These are phyloP conservation scores for Limnothrissa miodon DNA, from an alignment of 2,113 vertebrate genomes.

Conservation along the genomic window DNA sequence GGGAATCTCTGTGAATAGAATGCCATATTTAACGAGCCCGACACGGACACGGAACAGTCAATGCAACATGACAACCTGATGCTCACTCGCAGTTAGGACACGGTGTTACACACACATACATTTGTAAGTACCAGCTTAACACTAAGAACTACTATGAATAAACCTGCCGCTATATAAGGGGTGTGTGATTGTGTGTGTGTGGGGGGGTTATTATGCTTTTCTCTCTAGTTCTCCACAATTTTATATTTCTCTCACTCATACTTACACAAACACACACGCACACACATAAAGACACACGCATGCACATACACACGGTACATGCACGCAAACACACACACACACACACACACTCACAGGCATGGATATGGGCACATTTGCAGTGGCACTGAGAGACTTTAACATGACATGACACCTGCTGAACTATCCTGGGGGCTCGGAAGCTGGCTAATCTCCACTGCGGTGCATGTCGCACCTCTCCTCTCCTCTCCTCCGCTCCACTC, in stretches of 20 bases:
- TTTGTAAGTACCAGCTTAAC: slow-evolving; percentile 5
- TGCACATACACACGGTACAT: background rate
- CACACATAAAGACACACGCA: slow-evolving; percentile 20
- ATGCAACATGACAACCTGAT: no score
- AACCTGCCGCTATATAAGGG: background rate
- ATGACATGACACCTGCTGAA: slow-evolving; percentile 17
- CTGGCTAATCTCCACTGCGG: background rate
- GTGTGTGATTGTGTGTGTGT: no score
- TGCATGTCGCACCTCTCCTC: background rate
- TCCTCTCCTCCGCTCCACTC: background rate
- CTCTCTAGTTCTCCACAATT: background rate
- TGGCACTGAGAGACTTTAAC: slow-evolving; percentile 17
- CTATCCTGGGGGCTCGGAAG: background rate
- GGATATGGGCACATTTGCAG: slow-evolving; percentile 2
- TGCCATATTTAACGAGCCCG: no score
- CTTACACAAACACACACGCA: slow-evolving; percentile 33
- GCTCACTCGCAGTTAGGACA: no score
- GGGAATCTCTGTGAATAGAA: no score
- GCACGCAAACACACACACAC: slow-evolving; percentile 5
- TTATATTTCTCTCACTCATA: background rate
- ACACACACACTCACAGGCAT: background rate
- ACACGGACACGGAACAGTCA: no score
- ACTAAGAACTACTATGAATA: slow-evolving; percentile 1
- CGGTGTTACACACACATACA: background rate
- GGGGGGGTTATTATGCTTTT: no score